Evolutionary conservation across 2,113 vertebrate genomes (phyloP).

Genomic region (Ranitomeya variabilis): DNA sequence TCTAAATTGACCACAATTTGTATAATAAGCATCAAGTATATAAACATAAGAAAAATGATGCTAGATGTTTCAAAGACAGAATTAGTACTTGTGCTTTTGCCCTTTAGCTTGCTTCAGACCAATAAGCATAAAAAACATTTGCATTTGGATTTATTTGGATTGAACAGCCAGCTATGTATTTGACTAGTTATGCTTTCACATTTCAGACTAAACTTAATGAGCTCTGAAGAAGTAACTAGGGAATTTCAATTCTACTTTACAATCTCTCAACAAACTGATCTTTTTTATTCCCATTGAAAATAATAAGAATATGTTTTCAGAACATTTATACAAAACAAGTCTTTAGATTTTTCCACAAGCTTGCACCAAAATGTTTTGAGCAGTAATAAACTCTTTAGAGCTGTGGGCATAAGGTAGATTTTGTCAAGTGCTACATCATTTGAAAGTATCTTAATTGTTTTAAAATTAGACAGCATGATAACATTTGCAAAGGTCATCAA

Average conservation of each 20-base stretch:
- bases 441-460: constrained; percentile 59
- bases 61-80: constrained; percentile 21
- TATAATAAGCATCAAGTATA: constrained; percentile 37
- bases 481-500: constrained; percentile 63
- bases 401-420: constrained; percentile 40
- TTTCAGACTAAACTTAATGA: constrained; percentile 45
- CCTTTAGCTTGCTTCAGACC: constrained; percentile 54
- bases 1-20: constrained; percentile 37
- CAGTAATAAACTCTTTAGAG: constrained; percentile 50
- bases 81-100: constrained; percentile 46
- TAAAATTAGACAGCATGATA: constrained; percentile 60
- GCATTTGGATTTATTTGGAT: constrained; percentile 28
- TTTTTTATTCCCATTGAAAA: constrained; percentile 58
- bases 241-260: constrained; percentile 25
- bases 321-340: constrained; percentile 58
- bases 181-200: constrained; percentile 45
- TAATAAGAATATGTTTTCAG: constrained; percentile 24
- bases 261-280: constrained; percentile 34
- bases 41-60: constrained; percentile 24
- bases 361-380: constrained; percentile 57
- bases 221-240: constrained; percentile 41
- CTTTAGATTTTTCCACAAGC: constrained; percentile 25
- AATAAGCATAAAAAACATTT: constrained; percentile 53
- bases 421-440: constrained; percentile 44
- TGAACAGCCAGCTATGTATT: constrained; percentile 34